A percentile compares a stretch with the other conserved stretches of the same genome.
phyloP scores from a whole-genome alignment of 2,113 vertebrate species.

The Tauraco erythrolophus region DNA sequence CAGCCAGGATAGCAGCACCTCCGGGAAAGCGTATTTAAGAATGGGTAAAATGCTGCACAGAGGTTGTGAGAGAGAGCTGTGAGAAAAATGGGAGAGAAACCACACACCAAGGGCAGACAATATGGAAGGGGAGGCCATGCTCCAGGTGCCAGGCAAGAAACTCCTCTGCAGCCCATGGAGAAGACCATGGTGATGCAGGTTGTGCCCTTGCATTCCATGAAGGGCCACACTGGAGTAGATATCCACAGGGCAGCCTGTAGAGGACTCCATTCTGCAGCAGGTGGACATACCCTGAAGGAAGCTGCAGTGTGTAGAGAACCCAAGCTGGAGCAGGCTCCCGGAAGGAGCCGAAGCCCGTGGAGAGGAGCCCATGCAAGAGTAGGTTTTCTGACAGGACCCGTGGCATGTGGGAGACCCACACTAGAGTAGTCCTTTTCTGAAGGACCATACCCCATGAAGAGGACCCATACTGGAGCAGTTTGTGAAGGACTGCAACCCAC shows the following conservation, averaged over 20 bases:
- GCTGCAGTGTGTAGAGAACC: accelerated
- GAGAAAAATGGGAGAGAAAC: neutral
- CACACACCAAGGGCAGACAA: neutral
- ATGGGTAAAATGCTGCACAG: neutral
- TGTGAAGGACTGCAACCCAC: neutral
- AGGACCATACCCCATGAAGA: neutral
- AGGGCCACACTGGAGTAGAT: accelerated
- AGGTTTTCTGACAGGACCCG: neutral
- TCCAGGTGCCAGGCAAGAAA: neutral
- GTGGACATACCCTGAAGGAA: neutral
- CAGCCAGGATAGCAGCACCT: accelerated
- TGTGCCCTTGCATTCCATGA: neutral
- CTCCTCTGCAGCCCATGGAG: accelerated
- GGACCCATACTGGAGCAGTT: neutral
- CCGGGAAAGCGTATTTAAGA: neutral
- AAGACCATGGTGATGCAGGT: accelerated
- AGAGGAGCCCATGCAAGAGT: neutral
- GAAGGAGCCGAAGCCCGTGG: neutral
- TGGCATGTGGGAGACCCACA: neutral
- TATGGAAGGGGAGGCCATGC: accelerated
- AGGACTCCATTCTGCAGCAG: neutral
- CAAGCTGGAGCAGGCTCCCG: neutral
- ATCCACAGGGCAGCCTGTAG: neutral
- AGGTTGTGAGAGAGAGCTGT: neutral
- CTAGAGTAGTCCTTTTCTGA: neutral